Conservation (phyloP, 2,888 invertebrate species). For the Thumatha senex region DNA sequence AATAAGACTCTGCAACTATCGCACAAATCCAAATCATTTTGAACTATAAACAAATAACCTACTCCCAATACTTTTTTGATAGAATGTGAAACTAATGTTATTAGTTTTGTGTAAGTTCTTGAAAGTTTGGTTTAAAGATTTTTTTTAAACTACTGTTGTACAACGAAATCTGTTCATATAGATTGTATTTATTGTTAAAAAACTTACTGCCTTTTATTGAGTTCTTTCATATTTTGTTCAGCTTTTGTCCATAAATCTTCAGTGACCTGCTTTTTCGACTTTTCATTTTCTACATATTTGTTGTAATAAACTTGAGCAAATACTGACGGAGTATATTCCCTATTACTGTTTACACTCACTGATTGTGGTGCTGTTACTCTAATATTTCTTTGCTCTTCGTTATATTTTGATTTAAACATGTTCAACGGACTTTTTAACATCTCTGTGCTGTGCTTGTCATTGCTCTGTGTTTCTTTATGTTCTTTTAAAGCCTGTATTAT, state of each 20-base stretch:
- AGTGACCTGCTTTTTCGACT: conserved; percentile 32
- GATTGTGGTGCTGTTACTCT: neutral
- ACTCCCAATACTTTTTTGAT: too few relatives aligned
- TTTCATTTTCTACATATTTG: conserved; percentile 43
- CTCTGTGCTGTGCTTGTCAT: neutral
- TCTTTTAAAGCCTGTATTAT: conserved; percentile 35
- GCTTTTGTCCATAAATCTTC: conserved; percentile 53
- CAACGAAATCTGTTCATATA: too few relatives aligned
- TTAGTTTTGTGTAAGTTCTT: too few relatives aligned
- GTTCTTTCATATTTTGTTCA: conserved; percentile 50
- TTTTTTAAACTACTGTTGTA: too few relatives aligned
- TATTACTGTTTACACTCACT: neutral
- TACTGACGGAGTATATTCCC: conserved; percentile 44
- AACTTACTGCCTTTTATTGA: conserved; percentile 49
- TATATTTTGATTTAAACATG: conserved; percentile 22
- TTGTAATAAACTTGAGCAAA: conserved; percentile 51
- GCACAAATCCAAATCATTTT: too few relatives aligned
- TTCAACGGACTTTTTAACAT: neutral
- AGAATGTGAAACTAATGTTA: too few relatives aligned
- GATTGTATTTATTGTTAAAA: too few relatives aligned
- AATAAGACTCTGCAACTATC: too few relatives aligned
- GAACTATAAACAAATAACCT: too few relatives aligned
- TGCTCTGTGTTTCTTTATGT: neutral
- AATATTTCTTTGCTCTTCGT: neutral
- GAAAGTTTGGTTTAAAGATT: too few relatives aligned